Evolutionary conservation across 2,113 vertebrate species (phyloP).

Genomic region (Monopterus albus): DNA sequence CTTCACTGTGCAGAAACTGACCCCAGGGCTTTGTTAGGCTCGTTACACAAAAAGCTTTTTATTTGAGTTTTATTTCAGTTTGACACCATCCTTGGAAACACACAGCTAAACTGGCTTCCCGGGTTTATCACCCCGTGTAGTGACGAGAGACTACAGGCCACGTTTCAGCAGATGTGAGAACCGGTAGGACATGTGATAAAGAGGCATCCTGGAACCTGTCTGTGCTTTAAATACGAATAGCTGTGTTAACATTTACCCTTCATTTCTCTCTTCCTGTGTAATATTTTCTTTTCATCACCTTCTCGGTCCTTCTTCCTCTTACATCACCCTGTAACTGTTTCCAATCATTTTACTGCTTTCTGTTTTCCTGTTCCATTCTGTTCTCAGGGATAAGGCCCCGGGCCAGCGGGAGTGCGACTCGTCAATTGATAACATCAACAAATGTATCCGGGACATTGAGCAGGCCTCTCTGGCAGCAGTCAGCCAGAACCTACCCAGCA

Average conservation of each 20-base stretch:
- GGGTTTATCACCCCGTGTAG: conserved; percentile 44
- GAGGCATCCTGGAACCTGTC: conserved; percentile 29
- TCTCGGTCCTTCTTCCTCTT: neutral
- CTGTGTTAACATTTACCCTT: conserved; percentile 30
- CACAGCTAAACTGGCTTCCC: conserved; percentile 59
- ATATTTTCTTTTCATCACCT: neutral
- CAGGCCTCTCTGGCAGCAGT: conserved; percentile 94
- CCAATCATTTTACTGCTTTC: conserved; percentile 18
- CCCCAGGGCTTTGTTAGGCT: conserved; percentile 23
- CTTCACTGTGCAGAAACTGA: conserved; percentile 3
- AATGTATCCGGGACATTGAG: conserved; percentile 95
- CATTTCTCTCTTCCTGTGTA: conserved; percentile 12
- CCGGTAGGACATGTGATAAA: conserved; percentile 30
- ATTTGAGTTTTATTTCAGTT: conserved; percentile 8
- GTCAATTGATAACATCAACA: conserved; percentile 97
- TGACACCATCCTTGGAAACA: conserved; percentile 31
- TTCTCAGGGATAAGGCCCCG: conserved; percentile 93
- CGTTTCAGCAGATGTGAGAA: conserved; percentile 44
- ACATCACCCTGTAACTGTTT: conserved; percentile 24
- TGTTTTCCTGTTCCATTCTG: conserved; percentile 27
- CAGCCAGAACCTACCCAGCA: conserved; percentile 92
- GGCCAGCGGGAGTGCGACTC: conserved; percentile 97
- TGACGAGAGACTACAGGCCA: conserved; percentile 25
- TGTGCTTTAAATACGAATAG: conserved; percentile 4
- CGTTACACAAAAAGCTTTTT: conserved; percentile 25